Conservation (phyloP, 1,140 invertebrate genomes). For the Camponotus vicinus region DNA sequence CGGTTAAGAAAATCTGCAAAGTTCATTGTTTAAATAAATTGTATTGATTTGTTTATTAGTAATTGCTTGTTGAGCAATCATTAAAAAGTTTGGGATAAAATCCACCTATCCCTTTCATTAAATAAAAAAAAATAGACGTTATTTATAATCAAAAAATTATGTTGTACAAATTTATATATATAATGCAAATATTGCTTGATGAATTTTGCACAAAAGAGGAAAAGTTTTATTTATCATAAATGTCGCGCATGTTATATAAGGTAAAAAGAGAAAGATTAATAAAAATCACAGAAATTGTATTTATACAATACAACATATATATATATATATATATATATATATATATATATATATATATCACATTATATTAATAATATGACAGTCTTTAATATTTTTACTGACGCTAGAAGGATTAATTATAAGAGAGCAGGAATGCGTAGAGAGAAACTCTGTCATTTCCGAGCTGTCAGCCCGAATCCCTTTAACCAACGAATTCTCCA, state of each 20-base stretch:
- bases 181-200: not conserved
- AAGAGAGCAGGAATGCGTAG: not conserved
- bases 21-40: not conserved
- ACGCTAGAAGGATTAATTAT: slow-evolving; percentile 20
- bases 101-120: not conserved
- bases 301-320: not conserved
- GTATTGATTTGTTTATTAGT: not conserved
- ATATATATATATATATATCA: not conserved
- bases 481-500: slow-evolving; percentile 54
- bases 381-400: slow-evolving; percentile 1
- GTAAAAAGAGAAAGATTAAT: too few relatives aligned
- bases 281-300: not conserved
- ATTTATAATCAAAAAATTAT: not conserved
- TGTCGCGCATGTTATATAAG: not conserved
- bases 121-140: not conserved
- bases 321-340: not conserved
- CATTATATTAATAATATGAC: not conserved
- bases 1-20: too few relatives aligned
- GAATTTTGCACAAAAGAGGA: not conserved
- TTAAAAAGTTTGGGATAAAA: too few relatives aligned
- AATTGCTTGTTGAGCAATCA: not conserved
- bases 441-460: slow-evolving; percentile 43
- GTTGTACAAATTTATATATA: not conserved
- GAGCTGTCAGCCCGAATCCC: slow-evolving; percentile 23
- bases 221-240: not conserved